Percentiles rank a stretch among this genome's conserved stretches.
These are phyloP conservation scores for Prochilodus magdalenae DNA, from an alignment of 2,113 vertebrate species.

Conservation along the genomic window DNA sequence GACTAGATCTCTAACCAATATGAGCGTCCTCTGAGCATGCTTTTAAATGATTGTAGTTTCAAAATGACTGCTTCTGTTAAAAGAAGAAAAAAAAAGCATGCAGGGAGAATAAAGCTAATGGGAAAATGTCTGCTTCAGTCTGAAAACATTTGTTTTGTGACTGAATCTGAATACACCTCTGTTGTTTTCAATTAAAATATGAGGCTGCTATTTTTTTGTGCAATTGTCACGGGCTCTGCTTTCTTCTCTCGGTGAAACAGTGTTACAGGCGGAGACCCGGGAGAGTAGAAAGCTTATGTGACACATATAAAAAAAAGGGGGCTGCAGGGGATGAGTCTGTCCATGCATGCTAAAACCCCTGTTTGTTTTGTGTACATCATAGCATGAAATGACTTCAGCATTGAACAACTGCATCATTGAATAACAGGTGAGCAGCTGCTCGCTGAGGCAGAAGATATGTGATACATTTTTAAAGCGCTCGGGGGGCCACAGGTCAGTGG, in stretches of 20 bases:
- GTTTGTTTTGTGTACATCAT: background rate
- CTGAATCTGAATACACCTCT: background rate
- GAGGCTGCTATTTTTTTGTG: background rate
- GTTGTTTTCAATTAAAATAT: background rate
- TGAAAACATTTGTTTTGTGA: background rate
- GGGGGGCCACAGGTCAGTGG: slow-evolving; percentile 29
- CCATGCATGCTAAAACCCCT: slow-evolving; percentile 1
- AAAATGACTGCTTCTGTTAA: background rate
- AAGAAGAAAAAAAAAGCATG: background rate
- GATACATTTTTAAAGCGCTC: slow-evolving; percentile 48
- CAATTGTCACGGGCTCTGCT: background rate
- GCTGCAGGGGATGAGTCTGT: background rate
- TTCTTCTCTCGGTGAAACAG: background rate
- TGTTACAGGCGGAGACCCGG: background rate
- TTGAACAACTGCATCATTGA: slow-evolving; percentile 6
- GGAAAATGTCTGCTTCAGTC: background rate
- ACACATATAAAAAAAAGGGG: background rate
- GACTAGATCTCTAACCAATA: background rate
- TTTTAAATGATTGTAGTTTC: background rate
- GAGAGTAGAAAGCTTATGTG: background rate
- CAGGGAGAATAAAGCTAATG: background rate
- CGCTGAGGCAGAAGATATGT: slow-evolving; percentile 45
- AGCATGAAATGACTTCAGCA: background rate
- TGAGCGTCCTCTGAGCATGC: background rate
- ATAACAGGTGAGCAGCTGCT: slow-evolving; percentile 44